A percentile compares a stretch with the other conserved stretches of the same genome.
Evolutionary conservation across 2,888 invertebrate genomes (phyloP).

Genomic region (Megalurothrips usitatus): DNA sequence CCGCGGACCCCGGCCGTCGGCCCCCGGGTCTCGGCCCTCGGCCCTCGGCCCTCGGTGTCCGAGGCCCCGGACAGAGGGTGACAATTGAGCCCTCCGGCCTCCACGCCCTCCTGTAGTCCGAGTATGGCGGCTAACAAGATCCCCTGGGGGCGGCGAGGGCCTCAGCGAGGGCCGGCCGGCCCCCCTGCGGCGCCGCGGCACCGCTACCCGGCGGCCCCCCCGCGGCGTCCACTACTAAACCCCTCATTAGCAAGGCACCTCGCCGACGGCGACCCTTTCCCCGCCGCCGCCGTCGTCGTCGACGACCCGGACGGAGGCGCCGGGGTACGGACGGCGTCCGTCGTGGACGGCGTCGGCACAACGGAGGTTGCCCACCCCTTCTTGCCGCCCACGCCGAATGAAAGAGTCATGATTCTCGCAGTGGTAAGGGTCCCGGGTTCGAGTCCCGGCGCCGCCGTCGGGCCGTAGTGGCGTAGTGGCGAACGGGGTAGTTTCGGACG

Average conservation of each 20-base stretch:
- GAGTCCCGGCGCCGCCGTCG: background rate
- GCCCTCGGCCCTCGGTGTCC: background rate
- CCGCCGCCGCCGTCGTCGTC: background rate
- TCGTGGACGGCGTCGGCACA: background rate
- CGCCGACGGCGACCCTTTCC: background rate
- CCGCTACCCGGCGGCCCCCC: background rate
- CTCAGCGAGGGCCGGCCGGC: background rate
- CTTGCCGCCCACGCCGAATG: background rate
- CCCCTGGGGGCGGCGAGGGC: background rate
- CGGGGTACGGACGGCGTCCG: background rate
- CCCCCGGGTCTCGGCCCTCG: background rate
- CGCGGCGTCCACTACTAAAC: slow-evolving; percentile 10
- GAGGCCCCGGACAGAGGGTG: slow-evolving; percentile 6
- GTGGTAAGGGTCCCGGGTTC: background rate
- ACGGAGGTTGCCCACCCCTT: background rate
- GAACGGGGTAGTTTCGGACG: background rate
- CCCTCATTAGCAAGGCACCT: slow-evolving; percentile 19
- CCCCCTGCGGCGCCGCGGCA: background rate
- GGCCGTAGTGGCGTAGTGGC: background rate
- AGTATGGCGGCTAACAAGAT: background rate
- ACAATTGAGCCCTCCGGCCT: background rate
- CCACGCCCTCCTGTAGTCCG: background rate
- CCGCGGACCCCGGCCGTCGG: background rate
- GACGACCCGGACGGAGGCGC: background rate
- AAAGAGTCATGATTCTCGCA: too few species aligned